A percentile compares a stretch with the other conserved stretches of the same genome.
These are phyloP conservation scores for Anadara kagoshimensis DNA, from an alignment of 1,140 invertebrate genomes.

Conservation along the genomic window DNA sequence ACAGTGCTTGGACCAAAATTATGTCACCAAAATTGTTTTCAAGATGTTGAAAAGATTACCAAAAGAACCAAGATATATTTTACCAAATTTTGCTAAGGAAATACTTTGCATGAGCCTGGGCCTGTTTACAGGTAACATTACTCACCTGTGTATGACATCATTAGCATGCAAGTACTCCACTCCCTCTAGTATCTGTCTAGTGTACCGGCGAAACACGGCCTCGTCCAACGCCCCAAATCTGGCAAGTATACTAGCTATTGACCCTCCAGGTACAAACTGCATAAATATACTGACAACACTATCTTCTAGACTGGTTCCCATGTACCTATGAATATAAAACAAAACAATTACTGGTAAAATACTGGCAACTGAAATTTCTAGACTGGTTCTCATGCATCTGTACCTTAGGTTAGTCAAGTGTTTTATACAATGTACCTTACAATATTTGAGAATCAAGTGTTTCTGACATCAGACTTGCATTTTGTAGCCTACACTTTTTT, in stretches of 20 bases:
- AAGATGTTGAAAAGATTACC: too few species aligned
- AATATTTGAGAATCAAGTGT: too few species aligned
- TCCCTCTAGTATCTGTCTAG: slow-evolving; percentile 85
- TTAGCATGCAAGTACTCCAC: slow-evolving; percentile 91
- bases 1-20: too few species aligned
- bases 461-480: too few species aligned
- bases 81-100: too few species aligned
- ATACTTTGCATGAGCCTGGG: not conserved
- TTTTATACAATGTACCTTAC: too few species aligned
- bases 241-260: slow-evolving; percentile 69
- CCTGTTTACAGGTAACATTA: not conserved
- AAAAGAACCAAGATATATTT: too few species aligned
- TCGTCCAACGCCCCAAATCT: slow-evolving; percentile 72
- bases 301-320: slow-evolving; percentile 69
- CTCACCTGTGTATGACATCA: slow-evolving; percentile 89
- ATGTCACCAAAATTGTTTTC: too few species aligned
- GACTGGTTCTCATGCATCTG: not conserved
- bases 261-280: slow-evolving; percentile 72
- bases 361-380: not conserved
- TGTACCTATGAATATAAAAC: slow-evolving; percentile 55
- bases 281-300: slow-evolving; percentile 71
- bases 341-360: not conserved
- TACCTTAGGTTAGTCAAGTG: not conserved
- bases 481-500: too few species aligned
- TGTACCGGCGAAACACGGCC: slow-evolving; percentile 69